Evolutionary conservation across 1,140 invertebrate genomes (phyloP).

Genomic region (Semibalanus balanoides): DNA sequence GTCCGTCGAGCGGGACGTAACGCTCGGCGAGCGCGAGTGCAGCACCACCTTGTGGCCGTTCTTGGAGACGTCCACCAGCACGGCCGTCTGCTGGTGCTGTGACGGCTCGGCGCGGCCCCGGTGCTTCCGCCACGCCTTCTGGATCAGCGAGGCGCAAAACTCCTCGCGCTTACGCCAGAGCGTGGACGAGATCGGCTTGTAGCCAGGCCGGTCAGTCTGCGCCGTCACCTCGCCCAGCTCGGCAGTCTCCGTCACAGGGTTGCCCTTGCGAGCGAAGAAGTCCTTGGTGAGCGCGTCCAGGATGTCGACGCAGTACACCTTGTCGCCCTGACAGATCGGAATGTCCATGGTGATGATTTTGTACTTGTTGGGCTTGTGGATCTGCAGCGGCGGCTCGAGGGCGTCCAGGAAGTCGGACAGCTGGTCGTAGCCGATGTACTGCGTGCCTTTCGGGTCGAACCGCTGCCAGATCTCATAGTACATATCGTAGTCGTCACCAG

Average conservation of each 20-base stretch:
- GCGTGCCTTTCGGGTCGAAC: conserved; percentile 92
- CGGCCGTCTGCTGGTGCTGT: conserved; percentile 49
- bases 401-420: conserved; percentile 89
- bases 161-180: conserved; percentile 88
- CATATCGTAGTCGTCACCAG: conserved; percentile 98
- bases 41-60: conserved; percentile 78
- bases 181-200: conserved; percentile 83
- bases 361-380: conserved; percentile 96
- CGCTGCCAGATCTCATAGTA: conserved; percentile 99
- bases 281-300: conserved; percentile 73
- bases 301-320: conserved; percentile 95
- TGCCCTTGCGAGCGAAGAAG: conserved; percentile 87
- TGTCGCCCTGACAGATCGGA: conserved; percentile 90
- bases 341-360: conserved; percentile 98
- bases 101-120: conserved; percentile 24
- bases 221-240: conserved; percentile 62
- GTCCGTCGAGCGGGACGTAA: conserved; percentile 60
- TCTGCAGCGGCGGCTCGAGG: conserved; percentile 80
- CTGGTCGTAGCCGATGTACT: conserved; percentile 87
- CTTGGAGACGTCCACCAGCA: conserved; percentile 62
- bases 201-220: conserved; percentile 63
- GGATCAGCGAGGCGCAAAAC: conserved; percentile 86
- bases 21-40: conserved; percentile 64
- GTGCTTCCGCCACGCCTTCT: conserved; percentile 60
- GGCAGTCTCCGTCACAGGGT: conserved; percentile 58